Percentiles rank a stretch among this genome's conserved stretches.
Conservation (phyloP, 2,888 invertebrate species). For the Nephrotoma flavescens region DNA sequence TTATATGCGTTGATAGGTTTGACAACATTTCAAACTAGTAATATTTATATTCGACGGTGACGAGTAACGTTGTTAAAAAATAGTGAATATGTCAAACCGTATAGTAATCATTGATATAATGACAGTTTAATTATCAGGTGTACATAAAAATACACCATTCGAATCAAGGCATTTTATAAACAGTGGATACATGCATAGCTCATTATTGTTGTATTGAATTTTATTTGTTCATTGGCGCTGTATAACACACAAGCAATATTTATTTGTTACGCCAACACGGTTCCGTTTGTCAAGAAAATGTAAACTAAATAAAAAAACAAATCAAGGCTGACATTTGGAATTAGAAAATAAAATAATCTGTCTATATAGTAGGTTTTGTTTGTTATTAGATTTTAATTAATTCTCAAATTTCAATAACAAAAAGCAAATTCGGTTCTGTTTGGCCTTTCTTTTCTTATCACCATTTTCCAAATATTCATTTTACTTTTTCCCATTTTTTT, state of each 20-base stretch:
- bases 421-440: neutral
- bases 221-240: neutral
- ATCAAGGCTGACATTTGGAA: neutral
- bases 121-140: neutral
- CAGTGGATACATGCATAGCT: neutral
- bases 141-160: neutral
- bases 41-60: neutral
- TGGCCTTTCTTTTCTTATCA: neutral
- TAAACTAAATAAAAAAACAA: neutral
- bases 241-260: neutral
- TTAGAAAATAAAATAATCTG: neutral
- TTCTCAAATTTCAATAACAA: neutral
- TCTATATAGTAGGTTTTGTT: neutral
- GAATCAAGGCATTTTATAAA: neutral
- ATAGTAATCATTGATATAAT: neutral
- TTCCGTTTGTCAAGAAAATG: neutral
- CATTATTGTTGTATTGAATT: neutral
- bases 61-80: neutral
- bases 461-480: neutral
- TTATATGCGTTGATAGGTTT: neutral
- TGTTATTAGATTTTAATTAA: neutral
- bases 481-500: neutral
- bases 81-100: neutral
- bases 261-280: neutral
- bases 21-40: neutral